Conservation (phyloP, 2,888 invertebrate genomes). For the Idaea biselata region DNA sequence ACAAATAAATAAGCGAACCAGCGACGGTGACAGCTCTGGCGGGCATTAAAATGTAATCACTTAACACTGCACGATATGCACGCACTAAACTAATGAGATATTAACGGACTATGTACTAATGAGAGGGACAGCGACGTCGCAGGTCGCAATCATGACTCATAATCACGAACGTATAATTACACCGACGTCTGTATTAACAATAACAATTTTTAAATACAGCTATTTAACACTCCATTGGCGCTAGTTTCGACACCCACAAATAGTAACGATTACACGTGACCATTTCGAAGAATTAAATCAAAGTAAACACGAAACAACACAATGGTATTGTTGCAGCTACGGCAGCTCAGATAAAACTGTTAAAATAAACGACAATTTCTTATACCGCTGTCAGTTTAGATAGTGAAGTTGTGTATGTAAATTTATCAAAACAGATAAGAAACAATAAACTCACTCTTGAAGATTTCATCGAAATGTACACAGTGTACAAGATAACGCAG, state of each 20-base stretch:
- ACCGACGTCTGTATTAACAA: constrained; percentile 53
- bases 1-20: constrained; percentile 55
- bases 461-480: constrained; percentile 62
- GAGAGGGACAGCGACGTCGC: constrained; percentile 56
- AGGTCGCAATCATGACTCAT: constrained; percentile 67
- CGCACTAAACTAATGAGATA: constrained; percentile 77
- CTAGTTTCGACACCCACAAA: constrained; percentile 20
- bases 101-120: constrained; percentile 70
- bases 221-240: constrained; percentile 26
- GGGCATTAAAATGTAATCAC: constrained; percentile 72
- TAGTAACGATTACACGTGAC: constrained; percentile 37
- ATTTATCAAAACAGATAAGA: constrained; percentile 77
- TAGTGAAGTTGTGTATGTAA: constrained; percentile 64
- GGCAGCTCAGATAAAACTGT: constrained; percentile 62
- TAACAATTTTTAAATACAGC: constrained; percentile 34
- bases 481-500: constrained; percentile 47
- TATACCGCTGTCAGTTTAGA: constrained; percentile 63
- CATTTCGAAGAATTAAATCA: constrained; percentile 33
- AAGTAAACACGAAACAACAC: constrained; percentile 36
- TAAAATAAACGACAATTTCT: constrained; percentile 62
- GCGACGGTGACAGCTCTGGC: constrained; percentile 52
- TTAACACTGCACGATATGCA: constrained; percentile 74
- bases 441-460: constrained; percentile 55
- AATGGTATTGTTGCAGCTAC: constrained; percentile 49
- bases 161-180: constrained; percentile 59